Evolutionary conservation across 2,113 vertebrate species (phyloP).

Genomic region (Tachysurus fulvidraco): DNA sequence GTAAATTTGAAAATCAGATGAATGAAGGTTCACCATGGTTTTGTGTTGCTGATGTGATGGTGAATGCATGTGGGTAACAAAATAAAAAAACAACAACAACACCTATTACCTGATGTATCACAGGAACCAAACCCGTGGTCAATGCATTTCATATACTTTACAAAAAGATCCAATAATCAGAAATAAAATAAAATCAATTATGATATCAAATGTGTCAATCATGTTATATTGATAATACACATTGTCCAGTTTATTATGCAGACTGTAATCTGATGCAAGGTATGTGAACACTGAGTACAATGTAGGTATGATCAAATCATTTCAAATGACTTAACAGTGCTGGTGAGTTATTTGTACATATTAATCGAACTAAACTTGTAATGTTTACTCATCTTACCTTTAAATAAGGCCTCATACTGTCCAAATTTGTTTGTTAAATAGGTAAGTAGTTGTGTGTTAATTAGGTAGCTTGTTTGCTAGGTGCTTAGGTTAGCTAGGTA

Average conservation of each 20-base stretch:
- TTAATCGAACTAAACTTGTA: not conserved
- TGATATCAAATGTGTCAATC: not conserved
- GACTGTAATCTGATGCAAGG: not conserved
- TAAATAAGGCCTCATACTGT: not conserved
- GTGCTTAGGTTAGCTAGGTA: not conserved
- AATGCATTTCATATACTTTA: not conserved
- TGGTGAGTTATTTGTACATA: not conserved
- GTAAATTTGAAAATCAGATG: not conserved
- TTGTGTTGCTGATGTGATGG: not conserved
- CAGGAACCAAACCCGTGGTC: not conserved
- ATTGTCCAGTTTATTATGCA: not conserved
- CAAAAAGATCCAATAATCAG: not conserved
- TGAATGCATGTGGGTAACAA: not conserved
- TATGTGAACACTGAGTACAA: not conserved
- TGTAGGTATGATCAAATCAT: not conserved
- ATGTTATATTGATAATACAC: not conserved
- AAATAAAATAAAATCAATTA: not conserved
- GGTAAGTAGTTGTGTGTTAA: not conserved
- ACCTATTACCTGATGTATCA: not conserved
- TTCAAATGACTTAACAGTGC: not conserved
- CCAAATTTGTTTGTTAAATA: not conserved
- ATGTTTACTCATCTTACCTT: not conserved
- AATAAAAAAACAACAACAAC: not conserved
- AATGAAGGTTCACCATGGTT: not conserved
- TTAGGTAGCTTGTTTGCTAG: not conserved